Evolutionary conservation across 2,888 invertebrate genomes (phyloP), one percentile per base, ranked within the genome.

Genomic region (Slavum lentiscoides): DNA sequence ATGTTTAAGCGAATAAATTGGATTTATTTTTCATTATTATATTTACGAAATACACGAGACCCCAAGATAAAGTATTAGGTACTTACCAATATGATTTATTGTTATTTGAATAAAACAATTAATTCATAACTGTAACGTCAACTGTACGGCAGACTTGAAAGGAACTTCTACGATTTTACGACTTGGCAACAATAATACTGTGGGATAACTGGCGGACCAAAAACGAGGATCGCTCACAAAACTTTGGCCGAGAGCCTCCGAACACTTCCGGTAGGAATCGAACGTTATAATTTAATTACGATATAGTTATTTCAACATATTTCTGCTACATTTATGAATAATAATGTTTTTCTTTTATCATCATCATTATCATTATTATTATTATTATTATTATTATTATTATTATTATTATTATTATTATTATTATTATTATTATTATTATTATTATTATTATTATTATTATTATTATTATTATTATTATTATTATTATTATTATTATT

Each of bases 201-300:
- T n/a, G 39, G 21, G 43, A 68, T 43, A 49, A 62, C 62, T 74
- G 53, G 49, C 58, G 55, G 58, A 59, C 23, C 76, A 21, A 58
- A 74, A 66, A 58, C 39, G 66, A 74, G 30, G 64, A 75, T 17
- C 23, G 55, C 74, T n/a, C 39, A 23, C 64, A 67, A 58, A 43
- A 39, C 23, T 55, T 66, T 67, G 55, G 55, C 59, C 76, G 76
- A 76, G 30, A 68, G 19, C 59, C 23, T 23, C 76, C 76, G 68
- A 76, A 58, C 76, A 9, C 59, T 76, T 61, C 76, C 68, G 76
- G 68, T 68, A 76, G 23, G 76, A 58, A 68, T 76, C 76, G 76
- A 74, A 74, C 61, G 19, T 61, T 21, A 23, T 19, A 58, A 30
- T 70, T 70, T 37, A 58, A 49, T 70, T 58, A 58, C 67, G 8